Evolutionary conservation across 2,888 invertebrate species (phyloP).

Genomic region (Hypolimnas misippus): DNA sequence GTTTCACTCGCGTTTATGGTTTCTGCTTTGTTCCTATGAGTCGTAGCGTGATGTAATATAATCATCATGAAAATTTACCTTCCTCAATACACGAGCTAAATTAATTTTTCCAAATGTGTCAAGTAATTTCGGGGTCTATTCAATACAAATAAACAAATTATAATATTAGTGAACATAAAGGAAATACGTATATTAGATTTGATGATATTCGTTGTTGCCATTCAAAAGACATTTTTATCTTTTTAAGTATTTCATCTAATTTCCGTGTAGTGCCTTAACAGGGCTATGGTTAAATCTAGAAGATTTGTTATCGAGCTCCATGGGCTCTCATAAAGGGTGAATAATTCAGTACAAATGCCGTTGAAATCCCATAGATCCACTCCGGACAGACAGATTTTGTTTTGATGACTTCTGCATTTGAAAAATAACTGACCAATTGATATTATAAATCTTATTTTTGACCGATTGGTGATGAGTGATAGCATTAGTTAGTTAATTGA

Average conservation of each 20-base stretch:
- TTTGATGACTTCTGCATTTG: constrained; percentile 50
- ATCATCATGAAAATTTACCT: too few species aligned
- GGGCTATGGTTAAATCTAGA: constrained; percentile 44
- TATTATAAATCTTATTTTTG: background rate
- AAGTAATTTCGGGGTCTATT: too few species aligned
- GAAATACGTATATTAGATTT: too few species aligned
- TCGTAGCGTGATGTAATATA: too few species aligned
- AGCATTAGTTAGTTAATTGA: background rate
- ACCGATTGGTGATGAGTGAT: background rate
- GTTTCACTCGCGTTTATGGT: too few species aligned
- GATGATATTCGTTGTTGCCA: too few species aligned
- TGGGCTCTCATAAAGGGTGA: constrained; percentile 64
- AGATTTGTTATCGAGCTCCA: constrained; percentile 57
- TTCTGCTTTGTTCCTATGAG: too few species aligned
- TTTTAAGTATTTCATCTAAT: background rate
- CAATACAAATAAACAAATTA: too few species aligned
- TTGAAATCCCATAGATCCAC: constrained; percentile 66
- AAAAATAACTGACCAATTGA: constrained; percentile 50
- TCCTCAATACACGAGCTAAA: too few species aligned
- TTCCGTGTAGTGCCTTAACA: too few species aligned
- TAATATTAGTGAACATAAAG: too few species aligned
- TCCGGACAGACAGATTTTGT: constrained; percentile 57
- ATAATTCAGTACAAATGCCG: constrained; percentile 68
- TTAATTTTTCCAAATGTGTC: too few species aligned
- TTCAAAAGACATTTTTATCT: background rate